Base-by-base conservation (phyloP, 1,140 invertebrate species). In the Panagrolaimus sp. region DNA sequence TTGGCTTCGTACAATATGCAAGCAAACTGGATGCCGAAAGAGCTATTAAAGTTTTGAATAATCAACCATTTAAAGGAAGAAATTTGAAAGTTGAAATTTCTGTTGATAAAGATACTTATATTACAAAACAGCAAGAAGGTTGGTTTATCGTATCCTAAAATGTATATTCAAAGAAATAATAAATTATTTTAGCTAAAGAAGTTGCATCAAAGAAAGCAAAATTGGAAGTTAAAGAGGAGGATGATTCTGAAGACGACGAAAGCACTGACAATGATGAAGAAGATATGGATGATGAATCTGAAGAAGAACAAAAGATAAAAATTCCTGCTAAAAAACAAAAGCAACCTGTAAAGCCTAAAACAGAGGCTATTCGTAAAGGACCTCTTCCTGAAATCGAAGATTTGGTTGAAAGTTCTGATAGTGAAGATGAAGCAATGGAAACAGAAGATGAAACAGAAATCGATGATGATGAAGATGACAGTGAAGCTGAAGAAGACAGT, bases 171-270 rank as follows among this genome's bases (percentile, higher is more conserved):
- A 11, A 27, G 1, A 20, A 23, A 25, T 57, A 20, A n/a, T n/a
- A 57, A 25, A 57, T n/a, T 20, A 57, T 57, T 57, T 57, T 27
- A 57, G 51, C 20, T 14, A 48, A 48, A 48, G 47, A 48, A 48
- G 47, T 23, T 48, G 47, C 51, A 5, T 25, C 20, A 57, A 20
- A 20, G 16, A 57, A 57, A 20, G 51, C 51, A 57, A 20, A 20
- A 11, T 25, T 25, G n/a, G 9, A 27, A 1, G 8, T 20, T 4
- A 20, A 25, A 11, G 20, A 20, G 20, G 20, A 57, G n/a, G n/a
- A n/a, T n/a, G n/a, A n/a, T n/a, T n/a, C n/a, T 25, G 51, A 57
- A 11, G 51, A 57, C 11, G 51, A 57, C 51, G n/a, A n/a, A n/a
- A 57, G 51, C 13, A 27, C 13, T 16, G 51, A 57, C n/a, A n/a